phyloP scores from a whole-genome alignment of 2,113 vertebrate genomes.

The Poeciliopsis occidentalis region DNA sequence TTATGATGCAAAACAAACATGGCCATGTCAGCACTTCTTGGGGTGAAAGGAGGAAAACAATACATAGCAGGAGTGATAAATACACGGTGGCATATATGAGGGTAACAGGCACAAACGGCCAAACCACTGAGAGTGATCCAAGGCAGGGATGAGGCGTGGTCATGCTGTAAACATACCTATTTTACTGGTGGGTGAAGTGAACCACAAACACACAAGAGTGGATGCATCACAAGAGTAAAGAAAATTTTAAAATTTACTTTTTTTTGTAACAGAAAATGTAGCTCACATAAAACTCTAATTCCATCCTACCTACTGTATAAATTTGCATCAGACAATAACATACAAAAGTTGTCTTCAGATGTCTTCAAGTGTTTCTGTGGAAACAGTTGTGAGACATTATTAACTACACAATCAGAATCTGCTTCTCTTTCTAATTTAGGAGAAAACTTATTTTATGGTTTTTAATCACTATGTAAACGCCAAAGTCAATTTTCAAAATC shows the following conservation, averaged over 20 bases:
- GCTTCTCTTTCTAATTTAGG: neutral
- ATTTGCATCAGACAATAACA: constrained; percentile 23
- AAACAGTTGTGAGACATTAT: neutral
- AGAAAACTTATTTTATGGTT: neutral
- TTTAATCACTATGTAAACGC: too few species aligned
- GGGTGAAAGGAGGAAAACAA: constrained; percentile 19
- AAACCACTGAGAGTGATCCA: constrained; percentile 58
- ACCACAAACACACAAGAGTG: constrained; percentile 29
- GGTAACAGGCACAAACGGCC: constrained; percentile 35
- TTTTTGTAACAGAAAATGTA: constrained; percentile 49
- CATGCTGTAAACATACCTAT: constrained; percentile 56
- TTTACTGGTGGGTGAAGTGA: constrained; percentile 53
- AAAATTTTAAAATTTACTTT: constrained; percentile 43
- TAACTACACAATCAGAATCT: too few species aligned
- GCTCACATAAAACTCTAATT: constrained; percentile 46
- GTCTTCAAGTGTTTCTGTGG: neutral
- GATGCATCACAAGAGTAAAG: constrained; percentile 7
- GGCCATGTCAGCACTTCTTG: constrained; percentile 43
- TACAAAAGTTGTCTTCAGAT: neutral
- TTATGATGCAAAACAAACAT: constrained; percentile 17
- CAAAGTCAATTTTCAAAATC: too few species aligned
- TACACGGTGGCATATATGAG: constrained; percentile 42
- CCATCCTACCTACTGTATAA: constrained; percentile 27
- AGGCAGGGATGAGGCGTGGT: constrained; percentile 40
- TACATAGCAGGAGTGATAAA: constrained; percentile 34